Conservation (phyloP, 2,797 vertebrate species). For the Craterocephalus amniculus region DNA sequence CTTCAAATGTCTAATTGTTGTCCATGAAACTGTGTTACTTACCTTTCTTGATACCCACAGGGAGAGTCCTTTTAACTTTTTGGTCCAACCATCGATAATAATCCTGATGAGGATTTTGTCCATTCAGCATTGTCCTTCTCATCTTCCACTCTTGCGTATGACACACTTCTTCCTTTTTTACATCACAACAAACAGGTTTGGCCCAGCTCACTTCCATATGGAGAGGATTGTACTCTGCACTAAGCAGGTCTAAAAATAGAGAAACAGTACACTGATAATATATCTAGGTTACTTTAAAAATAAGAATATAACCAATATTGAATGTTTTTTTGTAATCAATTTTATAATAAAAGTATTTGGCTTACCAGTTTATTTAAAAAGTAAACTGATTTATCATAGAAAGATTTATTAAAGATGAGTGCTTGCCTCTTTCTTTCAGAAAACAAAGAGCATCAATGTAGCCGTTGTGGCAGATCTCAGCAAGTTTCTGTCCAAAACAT, state of each 20-base stretch:
- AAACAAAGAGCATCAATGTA: slow-evolving; percentile 88
- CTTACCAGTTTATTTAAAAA: too few species aligned
- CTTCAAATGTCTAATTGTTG: neutral
- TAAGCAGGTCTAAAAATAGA: slow-evolving; percentile 50
- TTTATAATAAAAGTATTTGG: too few species aligned
- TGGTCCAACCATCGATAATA: slow-evolving; percentile 40
- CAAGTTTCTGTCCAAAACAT: slow-evolving; percentile 77
- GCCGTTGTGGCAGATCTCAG: slow-evolving; percentile 88
- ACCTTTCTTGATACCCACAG: slow-evolving; percentile 55
- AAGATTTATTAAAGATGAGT: neutral
- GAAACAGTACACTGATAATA: neutral
- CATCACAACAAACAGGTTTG: slow-evolving; percentile 39
- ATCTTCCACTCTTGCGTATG: neutral
- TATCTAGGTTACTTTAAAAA: too few species aligned
- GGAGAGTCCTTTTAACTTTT: slow-evolving; percentile 41
- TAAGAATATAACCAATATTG: too few species aligned
- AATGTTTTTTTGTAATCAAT: too few species aligned
- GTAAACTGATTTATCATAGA: too few species aligned
- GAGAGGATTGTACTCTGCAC: neutral
- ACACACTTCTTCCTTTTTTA: neutral
- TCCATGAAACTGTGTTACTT: neutral
- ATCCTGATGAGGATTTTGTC: neutral
- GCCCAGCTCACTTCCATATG: neutral
- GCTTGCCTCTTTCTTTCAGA: slow-evolving; percentile 84
- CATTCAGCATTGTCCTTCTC: neutral